Base-by-base conservation (phyloP, 1,140 invertebrate species). In the Listronotus oregonensis region DNA sequence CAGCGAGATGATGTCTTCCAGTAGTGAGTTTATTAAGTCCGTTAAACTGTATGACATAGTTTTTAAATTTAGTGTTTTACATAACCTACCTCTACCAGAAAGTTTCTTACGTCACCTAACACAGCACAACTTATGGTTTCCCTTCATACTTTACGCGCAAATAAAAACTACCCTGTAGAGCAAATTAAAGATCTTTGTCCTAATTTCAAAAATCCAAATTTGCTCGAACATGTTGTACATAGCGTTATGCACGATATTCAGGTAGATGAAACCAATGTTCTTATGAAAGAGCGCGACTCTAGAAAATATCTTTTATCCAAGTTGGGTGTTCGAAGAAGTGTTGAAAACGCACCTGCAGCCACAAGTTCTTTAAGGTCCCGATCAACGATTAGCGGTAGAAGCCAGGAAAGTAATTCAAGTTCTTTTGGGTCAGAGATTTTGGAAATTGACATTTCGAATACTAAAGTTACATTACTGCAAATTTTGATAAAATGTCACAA, bases 401-500 rank as follows among this genome's bases (percentile, higher is more conserved):
- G 71, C 79, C 50, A 71, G 76, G 46, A 68, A 46, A 82, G 69
- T 77, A 66, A 73, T 75, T 27, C 64, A 55, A 54, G 76, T 71
- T 62, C 67, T 65, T 27, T 50, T 5, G 62, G 61, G 18, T 76
- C 71, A 3, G 74, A 77, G 57, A 60, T 73, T 52, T 68, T 75
- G 27, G 77, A 77, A 59, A 70, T 72, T 54, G 75, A 77, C 61
- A 66, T 70, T 52, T 70, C 66, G 11, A 71, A 75, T 61, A 72
- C 80, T 59, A 80, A 80, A 34, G 77, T 83, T 12, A 85, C 88
- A 68, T 71, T 89, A 18, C 84, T 87, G 82, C 80, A 86, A 51
- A 83, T 82, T 52, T 81, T 88, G 47, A 81, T 87, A 6, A 82
- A 83, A 21, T 88, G 86, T 70, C 87, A 89, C 70, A 84, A 86